Evolutionary conservation across 2,888 invertebrate genomes (phyloP), one percentile per base, ranked within the genome.

Genomic region (Cabera pusaria): DNA sequence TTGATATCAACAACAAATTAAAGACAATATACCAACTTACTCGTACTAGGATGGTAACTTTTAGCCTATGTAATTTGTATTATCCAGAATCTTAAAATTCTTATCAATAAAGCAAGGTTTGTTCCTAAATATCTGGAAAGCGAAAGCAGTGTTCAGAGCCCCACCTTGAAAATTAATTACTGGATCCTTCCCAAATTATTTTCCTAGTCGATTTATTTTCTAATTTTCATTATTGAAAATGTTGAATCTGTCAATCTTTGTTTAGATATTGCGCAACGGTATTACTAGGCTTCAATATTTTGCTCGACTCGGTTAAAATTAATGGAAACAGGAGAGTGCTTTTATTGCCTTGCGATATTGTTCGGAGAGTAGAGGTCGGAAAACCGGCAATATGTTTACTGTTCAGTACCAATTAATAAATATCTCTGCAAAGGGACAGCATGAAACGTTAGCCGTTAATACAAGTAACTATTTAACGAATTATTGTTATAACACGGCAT

Each of bases 161-260:
- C 16, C 43, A 38, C 34, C 40, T 48, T 29, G 21, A 26, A 43
- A 48, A 48, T 48, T 44, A 45, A 48, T 51, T 43, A 41, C 33
- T 31, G 21, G 40, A 29, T 36, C 34, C 11, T 39, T 21, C 21
- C 37, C 44, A 49, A 52, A 46, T 52, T 49, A 46, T 49, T 47
- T 47, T 39, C 34, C 19, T 32, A 36, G 31, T 31, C 31, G 41
- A 42, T 42, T 42, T 42, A 27, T 45, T 50, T 47, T 44, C 26
- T 31, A 32, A 44, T 46, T 45, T 45, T 48, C 11, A 44, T 37
- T 49, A 52, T 42, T 40, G 26, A 23, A 37, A 44, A 44, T 44
- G 21, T 42, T 26, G 41, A 42, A 36, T 26, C 41, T 22, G 41
- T 31, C 41, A 36, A 42, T 42, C 41, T 36, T 42, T 35, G 26